These are phyloP conservation scores for Larimichthys polyactis DNA, from an alignment of 2,113 vertebrate genomes.

Conservation along the genomic window DNA sequence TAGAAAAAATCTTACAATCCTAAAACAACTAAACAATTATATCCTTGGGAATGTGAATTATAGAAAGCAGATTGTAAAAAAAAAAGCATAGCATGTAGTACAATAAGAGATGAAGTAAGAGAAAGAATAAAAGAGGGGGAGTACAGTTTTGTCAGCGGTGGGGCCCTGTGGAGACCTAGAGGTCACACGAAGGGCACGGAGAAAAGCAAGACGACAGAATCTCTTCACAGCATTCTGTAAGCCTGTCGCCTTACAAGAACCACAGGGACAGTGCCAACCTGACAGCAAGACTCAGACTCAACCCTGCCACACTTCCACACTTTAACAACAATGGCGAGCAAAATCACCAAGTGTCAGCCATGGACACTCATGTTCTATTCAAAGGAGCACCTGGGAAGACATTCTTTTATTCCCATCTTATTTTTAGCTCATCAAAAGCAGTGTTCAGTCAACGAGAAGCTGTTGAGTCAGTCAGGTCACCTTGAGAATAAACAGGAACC, in stretches of 20 bases:
- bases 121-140: background rate
- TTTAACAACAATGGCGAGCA: conserved; percentile 32
- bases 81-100: background rate
- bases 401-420: background rate
- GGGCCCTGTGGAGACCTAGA: conserved; percentile 45
- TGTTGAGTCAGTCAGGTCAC: conserved; percentile 28
- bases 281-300: conserved; percentile 60
- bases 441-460: background rate
- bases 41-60: conserved; percentile 19
- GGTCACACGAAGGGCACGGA: conserved; percentile 68
- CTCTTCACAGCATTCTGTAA: conserved; percentile 59
- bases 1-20: conserved; percentile 28
- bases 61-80: conserved; percentile 11
- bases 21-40: conserved; percentile 42
- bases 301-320: conserved; percentile 35
- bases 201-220: conserved; percentile 64
- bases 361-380: background rate
- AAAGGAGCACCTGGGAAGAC: conserved; percentile 11
- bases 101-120: conserved; percentile 4
- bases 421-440: conserved; percentile 23
- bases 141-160: background rate
- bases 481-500: conserved; percentile 13
- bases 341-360: conserved; percentile 38
- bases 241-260: conserved; percentile 60
- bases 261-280: conserved; percentile 59